Evolutionary conservation across 2,113 vertebrate genomes (phyloP), one percentile per base, ranked within the genome.

Genomic region (Oncorhynchus tshawytscha): DNA sequence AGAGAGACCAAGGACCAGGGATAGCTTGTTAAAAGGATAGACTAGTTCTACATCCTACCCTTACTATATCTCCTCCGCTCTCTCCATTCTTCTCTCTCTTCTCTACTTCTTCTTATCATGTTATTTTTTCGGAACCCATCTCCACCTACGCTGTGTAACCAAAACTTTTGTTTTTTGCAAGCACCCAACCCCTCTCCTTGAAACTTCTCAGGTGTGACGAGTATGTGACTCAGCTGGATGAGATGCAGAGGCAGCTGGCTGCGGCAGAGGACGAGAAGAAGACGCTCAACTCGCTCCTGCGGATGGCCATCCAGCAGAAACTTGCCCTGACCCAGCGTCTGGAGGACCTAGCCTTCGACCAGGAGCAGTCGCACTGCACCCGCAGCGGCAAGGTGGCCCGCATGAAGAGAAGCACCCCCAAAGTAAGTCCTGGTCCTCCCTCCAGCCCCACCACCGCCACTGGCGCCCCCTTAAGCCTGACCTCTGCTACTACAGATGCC

Each of bases 301-400:
- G 95, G 68, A 99, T 99, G 97, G 97, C 98, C 78, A 99, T 99
- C 87, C 98, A 99, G 92, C 98, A 99, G 92, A 99, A 99, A 84
- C 94, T 99, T 78, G 97, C 98, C 77, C 95, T 99, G 72, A 99
- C 98, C 0, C 98, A 99, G 90, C 93, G 97, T 1, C 93, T 99
- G 86, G 98, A 99, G 90, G 98, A 99, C 90, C 93, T 99, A 92
- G 97, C 97, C 88, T 98, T 98, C 15, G 98, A 99, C 89, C 96
- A 98, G 0, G 97, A 99, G 94, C 96, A 96, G 92, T 94, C 93
- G 16, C 93, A 94, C 80, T 95, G 95, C 74, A 94, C 92, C 87
- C 95, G 95, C 79, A 92, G 82, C 65, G 49, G 92, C 92, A 95
- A 95, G 88, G 82, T 94, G 70, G 90, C 90, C 80, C 95, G 94